Evolutionary conservation across 2,113 vertebrate genomes (phyloP), one percentile per base, ranked within the genome.

Genomic region (Zosterops pallidus): DNA sequence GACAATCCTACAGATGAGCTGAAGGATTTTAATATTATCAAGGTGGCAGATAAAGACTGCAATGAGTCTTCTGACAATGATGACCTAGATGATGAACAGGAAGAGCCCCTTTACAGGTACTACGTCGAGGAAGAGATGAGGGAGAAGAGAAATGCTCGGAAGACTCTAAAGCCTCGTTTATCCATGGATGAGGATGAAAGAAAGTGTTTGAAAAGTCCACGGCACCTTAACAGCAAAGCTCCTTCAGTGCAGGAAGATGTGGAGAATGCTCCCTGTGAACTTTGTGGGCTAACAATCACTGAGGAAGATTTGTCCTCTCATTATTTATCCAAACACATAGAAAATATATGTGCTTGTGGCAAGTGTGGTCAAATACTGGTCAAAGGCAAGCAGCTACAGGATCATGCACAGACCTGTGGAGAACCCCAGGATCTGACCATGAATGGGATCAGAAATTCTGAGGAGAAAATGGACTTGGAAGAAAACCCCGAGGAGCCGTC

Each of bases 331-430:
- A 99, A 98, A 95, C 99, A 99, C 97, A 98, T 99, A 96, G 99
- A 99, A 81, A 99, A 99, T 84, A 99, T 99, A 91, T 99, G 99
- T 26, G 99, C 99, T 5, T 99, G 99, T 47, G 99, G 99, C 29
- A 98, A 99, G 71, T 99, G 99, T 19, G 99, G 99, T 81, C 99
- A 99, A 94, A 99, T 99, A 83, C 98, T 99, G 49, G 98, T 99
- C 79, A 99, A 99, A 97, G 99, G 99, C 39, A 98, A 99, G 62
- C 99, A 99, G 96, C 97, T 99, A 35, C 99, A 99, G 97, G 99
- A 99, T 76, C 99, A 99, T 12, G 99, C 99, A 0, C 98, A 99
- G 92, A 98, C 98, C 49, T 99, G 99, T 33, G 99, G 99, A 20
- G 99, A 99, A 23, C 97, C 98, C 72, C 99, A 99, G 91, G 98